phyloP scores from a whole-genome alignment of 2,797 vertebrate species.

The Danio choprae region DNA sequence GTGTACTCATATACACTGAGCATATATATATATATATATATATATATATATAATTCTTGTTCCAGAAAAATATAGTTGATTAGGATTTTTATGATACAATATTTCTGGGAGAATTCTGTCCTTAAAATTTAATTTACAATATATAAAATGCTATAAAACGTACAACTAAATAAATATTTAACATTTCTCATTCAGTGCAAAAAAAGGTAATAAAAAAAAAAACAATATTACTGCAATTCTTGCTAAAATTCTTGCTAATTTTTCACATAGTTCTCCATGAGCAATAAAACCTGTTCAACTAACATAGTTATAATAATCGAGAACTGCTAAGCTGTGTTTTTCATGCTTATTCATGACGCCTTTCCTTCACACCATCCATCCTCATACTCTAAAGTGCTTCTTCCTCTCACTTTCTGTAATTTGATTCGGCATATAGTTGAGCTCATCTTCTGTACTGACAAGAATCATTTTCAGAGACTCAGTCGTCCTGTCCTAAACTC shows the following conservation, averaged over 20 bases:
- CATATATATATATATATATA: too few relatives aligned
- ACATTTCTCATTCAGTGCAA: too few relatives aligned
- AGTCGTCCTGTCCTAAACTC: neutral
- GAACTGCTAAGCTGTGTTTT: neutral
- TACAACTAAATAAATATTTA: too few relatives aligned
- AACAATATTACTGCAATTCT: too few relatives aligned
- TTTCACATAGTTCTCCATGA: neutral
- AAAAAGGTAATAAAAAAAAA: too few relatives aligned
- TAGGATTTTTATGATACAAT: too few relatives aligned
- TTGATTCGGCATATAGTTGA: constrained; percentile 1
- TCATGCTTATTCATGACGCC: neutral
- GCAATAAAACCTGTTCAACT: constrained; percentile 1
- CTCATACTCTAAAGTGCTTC: constrained; percentile 29
- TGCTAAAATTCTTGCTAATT: neutral
- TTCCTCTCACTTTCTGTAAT: constrained; percentile 21
- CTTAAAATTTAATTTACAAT: too few relatives aligned
- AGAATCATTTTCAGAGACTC: neutral
- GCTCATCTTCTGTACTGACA: constrained; percentile 21
- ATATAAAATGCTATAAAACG: too few relatives aligned
- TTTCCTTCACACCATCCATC: constrained; percentile 4
- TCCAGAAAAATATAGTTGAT: too few relatives aligned
- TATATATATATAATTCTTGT: too few relatives aligned
- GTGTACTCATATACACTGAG: too few relatives aligned
- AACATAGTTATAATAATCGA: neutral
- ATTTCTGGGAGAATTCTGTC: too few relatives aligned